phyloP scores from a whole-genome alignment of 2,888 invertebrate genomes.

The Lysandra bellargus region DNA sequence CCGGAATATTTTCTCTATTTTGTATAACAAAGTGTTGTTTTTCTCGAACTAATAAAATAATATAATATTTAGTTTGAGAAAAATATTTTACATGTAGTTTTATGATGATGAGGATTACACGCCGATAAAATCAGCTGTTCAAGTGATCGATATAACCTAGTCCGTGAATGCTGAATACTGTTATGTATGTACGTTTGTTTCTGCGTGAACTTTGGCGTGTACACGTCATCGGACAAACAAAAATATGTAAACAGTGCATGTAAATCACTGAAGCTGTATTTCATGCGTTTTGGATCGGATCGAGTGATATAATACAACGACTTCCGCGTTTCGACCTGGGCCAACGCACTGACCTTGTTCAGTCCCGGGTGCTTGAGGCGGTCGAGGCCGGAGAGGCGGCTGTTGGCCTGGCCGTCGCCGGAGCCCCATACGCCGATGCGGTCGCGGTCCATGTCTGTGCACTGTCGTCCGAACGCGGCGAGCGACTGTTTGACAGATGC shows the following conservation, averaged over 20 bases:
- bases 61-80: too few relatives aligned
- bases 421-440: conserved; percentile 83
- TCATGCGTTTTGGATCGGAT: not conserved
- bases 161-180: not conserved
- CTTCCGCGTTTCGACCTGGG: conserved; percentile 47
- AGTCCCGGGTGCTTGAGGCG: conserved; percentile 84
- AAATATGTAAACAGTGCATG: not conserved
- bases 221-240: not conserved
- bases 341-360: conserved; percentile 81
- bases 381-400: conserved; percentile 83
- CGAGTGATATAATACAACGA: conserved; percentile 24
- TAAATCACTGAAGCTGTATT: not conserved
- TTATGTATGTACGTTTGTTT: not conserved
- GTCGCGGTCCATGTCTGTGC: conserved; percentile 80
- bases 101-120: not conserved
- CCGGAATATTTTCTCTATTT: not conserved
- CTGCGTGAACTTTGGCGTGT: not conserved
- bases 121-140: not conserved
- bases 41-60: too few relatives aligned
- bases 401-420: conserved; percentile 79
- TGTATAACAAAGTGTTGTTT: too few relatives aligned
- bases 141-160: not conserved
- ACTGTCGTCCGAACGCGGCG: conserved; percentile 52
- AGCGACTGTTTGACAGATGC: conserved; percentile 63
- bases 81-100: not conserved